A percentile compares a stretch with the other conserved stretches of the same genome.
Evolutionary conservation across 2,113 vertebrate genomes (phyloP).

Genomic region (Xiphophorus hellerii): DNA sequence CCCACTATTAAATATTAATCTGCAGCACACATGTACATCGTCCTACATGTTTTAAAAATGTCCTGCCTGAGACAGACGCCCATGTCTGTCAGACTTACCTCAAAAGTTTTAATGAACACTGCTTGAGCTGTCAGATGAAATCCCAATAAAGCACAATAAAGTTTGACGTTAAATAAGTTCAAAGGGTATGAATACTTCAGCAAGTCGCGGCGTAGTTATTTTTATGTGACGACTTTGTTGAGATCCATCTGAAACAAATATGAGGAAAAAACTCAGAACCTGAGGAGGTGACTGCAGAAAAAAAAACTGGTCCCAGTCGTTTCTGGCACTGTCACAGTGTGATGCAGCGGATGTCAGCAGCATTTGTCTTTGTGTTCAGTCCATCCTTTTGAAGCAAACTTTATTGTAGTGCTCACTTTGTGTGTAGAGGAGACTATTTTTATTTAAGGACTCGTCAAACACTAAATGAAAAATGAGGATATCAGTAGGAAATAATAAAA

Average conservation of each 20-base stretch:
- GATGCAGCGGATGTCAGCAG: slow-evolving; percentile 4
- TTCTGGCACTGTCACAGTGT: slow-evolving; percentile 18
- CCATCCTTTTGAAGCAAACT: not conserved
- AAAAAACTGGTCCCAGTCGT: not conserved
- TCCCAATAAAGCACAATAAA: not conserved
- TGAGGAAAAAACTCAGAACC: not conserved
- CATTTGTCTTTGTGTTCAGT: not conserved
- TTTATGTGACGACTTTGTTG: slow-evolving; percentile 15
- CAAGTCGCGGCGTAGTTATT: slow-evolving; percentile 5
- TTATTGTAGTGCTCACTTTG: not conserved
- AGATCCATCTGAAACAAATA: slow-evolving; percentile 31
- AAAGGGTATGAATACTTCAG: not conserved
- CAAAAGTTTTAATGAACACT: too few species aligned
- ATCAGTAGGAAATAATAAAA: not conserved
- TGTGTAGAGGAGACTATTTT: not conserved
- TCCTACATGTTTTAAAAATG: too few species aligned
- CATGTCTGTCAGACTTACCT: too few species aligned
- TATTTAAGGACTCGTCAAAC: not conserved
- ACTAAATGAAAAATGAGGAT: not conserved
- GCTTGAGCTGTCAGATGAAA: not conserved
- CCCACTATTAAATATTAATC: too few species aligned
- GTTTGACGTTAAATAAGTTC: not conserved
- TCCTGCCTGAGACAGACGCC: too few species aligned
- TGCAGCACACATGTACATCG: too few species aligned
- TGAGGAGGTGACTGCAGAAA: slow-evolving; percentile 2